Percentiles rank a stretch among this genome's conserved stretches.
Evolutionary conservation across 92 coral and sea anemone genomes (phyloP).

Genomic region (Nematostella vectensis): DNA sequence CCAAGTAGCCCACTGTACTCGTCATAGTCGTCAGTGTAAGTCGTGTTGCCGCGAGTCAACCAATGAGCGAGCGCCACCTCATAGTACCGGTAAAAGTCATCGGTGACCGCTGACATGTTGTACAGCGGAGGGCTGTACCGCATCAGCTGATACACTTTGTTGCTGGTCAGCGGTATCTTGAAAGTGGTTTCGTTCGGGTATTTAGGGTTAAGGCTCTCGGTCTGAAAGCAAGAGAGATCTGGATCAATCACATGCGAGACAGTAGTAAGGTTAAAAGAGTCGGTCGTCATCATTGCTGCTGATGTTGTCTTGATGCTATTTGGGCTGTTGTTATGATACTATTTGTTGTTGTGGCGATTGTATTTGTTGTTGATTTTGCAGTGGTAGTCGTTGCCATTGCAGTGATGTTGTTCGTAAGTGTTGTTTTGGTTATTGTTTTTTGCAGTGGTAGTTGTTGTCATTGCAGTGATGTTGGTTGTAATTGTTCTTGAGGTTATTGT

Average conservation of each 20-base stretch:
- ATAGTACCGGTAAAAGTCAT: slow-evolving; percentile 73
- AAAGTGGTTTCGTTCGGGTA: slow-evolving; percentile 77
- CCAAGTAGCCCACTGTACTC: slow-evolving; percentile 51
- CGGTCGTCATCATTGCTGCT: no score
- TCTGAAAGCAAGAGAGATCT: slow-evolving; percentile 24
- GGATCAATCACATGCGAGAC: not conserved
- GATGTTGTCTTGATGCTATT: no score
- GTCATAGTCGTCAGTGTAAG: slow-evolving; percentile 44
- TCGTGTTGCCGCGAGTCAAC: slow-evolving; percentile 64
- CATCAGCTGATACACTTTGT: slow-evolving; percentile 62
- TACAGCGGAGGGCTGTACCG: slow-evolving; percentile 43
- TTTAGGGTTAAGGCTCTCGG: slow-evolving; percentile 46
- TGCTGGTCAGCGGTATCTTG: slow-evolving; percentile 42
- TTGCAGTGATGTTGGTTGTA: no score
- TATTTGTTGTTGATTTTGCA: no score
- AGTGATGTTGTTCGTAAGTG: no score
- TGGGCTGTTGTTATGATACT: no score
- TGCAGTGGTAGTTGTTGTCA: no score
- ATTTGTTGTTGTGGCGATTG: no score
- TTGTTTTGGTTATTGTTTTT: no score
- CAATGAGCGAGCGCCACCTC: slow-evolving; percentile 79
- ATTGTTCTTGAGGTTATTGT: no score
- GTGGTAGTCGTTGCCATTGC: no score
- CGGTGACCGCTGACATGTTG: slow-evolving; percentile 53
- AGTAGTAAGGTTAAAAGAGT: no score